phyloP scores from a whole-genome alignment of 2,113 vertebrate genomes.

The Toxostoma redivivum region DNA sequence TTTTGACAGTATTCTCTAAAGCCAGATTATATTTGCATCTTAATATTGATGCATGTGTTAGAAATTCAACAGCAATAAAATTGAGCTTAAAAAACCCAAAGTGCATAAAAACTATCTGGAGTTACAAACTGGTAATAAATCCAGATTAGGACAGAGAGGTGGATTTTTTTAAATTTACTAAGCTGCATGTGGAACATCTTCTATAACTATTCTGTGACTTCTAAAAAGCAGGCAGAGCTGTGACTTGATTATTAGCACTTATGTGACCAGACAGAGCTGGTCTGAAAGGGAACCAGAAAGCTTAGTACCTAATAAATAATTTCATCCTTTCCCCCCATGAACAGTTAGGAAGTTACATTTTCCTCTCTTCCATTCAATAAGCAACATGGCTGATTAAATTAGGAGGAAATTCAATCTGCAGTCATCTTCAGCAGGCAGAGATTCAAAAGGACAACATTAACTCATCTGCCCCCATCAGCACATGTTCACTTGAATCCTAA shows the following conservation, averaged over 20 bases:
- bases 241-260: background rate
- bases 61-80: background rate
- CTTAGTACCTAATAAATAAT: background rate
- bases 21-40: background rate
- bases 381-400: background rate
- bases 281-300: background rate
- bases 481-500: background rate
- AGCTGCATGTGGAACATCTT: background rate
- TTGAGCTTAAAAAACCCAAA: background rate
- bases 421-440: background rate
- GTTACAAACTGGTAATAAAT: background rate
- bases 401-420: background rate
- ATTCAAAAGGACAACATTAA: background rate
- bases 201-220: background rate
- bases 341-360: background rate
- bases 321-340: background rate
- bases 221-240: background rate
- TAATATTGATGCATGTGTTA: background rate
- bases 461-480: background rate
- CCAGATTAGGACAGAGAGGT: background rate
- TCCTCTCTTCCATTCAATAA: background rate
- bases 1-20: background rate
- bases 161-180: background rate
- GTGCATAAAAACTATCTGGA: background rate
- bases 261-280: background rate